These are phyloP conservation scores for Trachops cirrhosus DNA, from an alignment of 2,797 vertebrate species.

Conservation along the genomic window DNA sequence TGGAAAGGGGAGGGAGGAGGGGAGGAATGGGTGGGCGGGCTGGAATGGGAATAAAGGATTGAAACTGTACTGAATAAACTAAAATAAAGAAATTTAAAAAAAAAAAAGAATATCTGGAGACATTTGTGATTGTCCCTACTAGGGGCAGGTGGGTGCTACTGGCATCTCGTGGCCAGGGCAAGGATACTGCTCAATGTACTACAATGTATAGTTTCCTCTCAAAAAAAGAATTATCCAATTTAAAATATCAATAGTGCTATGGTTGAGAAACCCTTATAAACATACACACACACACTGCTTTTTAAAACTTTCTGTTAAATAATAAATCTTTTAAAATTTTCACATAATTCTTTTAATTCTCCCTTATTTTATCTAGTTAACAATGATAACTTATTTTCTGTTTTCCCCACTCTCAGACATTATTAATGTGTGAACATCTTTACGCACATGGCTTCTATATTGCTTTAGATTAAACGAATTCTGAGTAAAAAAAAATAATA, in stretches of 20 bases:
- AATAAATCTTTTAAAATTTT: not conserved
- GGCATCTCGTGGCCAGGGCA: not conserved
- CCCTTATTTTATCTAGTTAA: no score
- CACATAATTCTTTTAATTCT: not conserved
- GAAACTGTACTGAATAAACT: no score
- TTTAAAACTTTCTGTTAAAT: not conserved
- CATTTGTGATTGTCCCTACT: not conserved
- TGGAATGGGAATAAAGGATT: no score
- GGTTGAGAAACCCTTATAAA: not conserved
- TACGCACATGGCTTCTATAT: no score
- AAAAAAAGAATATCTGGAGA: not conserved
- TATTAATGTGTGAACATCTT: no score
- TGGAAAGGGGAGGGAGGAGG: no score
- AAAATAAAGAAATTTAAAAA: no score
- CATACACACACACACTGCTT: not conserved
- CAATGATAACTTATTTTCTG: no score
- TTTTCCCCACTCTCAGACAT: no score
- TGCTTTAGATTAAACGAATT: no score
- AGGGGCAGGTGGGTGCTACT: not conserved
- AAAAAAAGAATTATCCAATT: not conserved
- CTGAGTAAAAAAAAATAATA: no score
- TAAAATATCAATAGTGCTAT: not conserved
- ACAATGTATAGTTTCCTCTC: not conserved
- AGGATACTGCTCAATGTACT: not conserved
- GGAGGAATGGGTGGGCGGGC: no score